Conservation (phyloP, 2,888 invertebrate genomes). For the Mesorhabditis sp. region DNA sequence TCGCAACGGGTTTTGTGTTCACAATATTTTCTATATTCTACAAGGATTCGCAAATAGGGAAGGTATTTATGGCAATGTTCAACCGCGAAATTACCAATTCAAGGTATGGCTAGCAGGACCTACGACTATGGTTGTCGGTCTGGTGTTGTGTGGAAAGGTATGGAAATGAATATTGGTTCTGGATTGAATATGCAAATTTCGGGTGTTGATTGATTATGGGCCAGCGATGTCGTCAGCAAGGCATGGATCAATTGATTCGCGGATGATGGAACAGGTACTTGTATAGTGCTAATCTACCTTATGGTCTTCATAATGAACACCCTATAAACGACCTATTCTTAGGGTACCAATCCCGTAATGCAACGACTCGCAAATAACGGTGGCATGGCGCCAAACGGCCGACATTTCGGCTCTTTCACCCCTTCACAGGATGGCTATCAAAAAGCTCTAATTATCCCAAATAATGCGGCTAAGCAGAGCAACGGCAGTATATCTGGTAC, state of each 20-base stretch:
- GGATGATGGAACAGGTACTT: conserved; percentile 41
- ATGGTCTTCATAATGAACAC: too few relatives aligned
- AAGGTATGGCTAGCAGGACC: conserved; percentile 53
- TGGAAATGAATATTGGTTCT: not conserved
- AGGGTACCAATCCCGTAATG: not conserved
- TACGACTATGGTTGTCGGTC: conserved; percentile 53
- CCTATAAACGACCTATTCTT: not conserved
- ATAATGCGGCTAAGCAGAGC: not conserved
- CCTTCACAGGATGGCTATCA: not conserved
- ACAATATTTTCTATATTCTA: conserved; percentile 58
- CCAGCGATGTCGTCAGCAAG: conserved; percentile 54
- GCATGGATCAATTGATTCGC: conserved; percentile 50
- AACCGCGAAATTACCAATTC: conserved; percentile 9
- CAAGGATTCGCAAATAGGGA: conserved; percentile 57
- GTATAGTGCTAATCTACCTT: too few relatives aligned
- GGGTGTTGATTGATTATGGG: conserved; percentile 57
- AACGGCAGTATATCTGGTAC: not conserved
- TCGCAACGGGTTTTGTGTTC: conserved; percentile 56
- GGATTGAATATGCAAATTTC: conserved; percentile 3
- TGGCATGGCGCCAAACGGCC: conserved; percentile 1
- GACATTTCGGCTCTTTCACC: not conserved
- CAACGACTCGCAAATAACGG: conserved; percentile 3
- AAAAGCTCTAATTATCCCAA: not conserved
- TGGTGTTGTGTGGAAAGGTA: conserved; percentile 56
- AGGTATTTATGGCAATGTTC: conserved; percentile 22